Evolutionary conservation across 2,888 invertebrate species (phyloP).

Genomic region (Megalurothrips usitatus): DNA sequence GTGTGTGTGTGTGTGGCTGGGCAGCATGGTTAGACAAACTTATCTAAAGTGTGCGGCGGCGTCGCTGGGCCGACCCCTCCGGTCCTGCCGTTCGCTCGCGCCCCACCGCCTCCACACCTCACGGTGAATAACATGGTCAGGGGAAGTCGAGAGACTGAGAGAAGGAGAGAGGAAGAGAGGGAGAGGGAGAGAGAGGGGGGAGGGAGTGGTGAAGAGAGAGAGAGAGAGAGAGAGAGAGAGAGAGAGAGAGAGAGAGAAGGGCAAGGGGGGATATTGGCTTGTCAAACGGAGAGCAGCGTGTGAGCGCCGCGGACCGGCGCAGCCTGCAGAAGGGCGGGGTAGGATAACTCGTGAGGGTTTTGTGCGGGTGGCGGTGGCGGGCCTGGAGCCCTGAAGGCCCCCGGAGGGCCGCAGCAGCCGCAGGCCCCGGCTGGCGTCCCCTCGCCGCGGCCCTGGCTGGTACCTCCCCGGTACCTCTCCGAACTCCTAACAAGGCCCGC

Average conservation of each 20-base stretch:
- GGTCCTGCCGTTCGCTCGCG: no score
- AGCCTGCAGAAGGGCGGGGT: no score
- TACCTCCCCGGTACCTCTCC: background rate
- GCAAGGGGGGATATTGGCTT: background rate
- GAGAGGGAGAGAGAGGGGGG: background rate
- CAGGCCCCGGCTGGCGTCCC: background rate
- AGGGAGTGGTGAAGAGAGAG: background rate
- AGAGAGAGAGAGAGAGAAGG: constrained; percentile 1
- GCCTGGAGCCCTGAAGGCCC: no score
- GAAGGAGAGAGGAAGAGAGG: background rate
- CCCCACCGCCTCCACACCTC: no score
- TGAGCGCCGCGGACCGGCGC: background rate
- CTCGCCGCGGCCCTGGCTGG: background rate
- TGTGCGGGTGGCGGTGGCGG: no score
- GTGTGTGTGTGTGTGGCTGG: background rate
- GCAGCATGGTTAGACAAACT: background rate
- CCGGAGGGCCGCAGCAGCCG: no score
- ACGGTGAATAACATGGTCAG: no score
- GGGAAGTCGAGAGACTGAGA: background rate
- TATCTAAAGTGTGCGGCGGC: background rate
- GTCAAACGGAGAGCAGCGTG: background rate
- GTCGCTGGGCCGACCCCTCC: no score
- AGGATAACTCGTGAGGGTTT: no score
- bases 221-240: constrained; percentile 11
- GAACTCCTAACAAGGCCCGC: background rate